Evolutionary conservation across 2,888 invertebrate species (phyloP).

Genomic region (Carcina quercana): DNA sequence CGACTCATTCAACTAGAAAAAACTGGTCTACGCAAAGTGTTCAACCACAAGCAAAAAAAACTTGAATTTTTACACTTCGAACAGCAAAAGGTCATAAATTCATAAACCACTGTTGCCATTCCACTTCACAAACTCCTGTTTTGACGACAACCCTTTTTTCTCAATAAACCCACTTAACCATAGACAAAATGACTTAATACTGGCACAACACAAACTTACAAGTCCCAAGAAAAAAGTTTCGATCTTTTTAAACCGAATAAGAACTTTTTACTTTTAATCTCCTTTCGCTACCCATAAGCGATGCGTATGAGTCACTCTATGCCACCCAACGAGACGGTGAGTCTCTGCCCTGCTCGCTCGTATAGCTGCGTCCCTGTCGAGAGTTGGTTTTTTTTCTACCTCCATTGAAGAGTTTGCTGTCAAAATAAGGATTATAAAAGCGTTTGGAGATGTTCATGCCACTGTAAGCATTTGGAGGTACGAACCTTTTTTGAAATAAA

Average conservation of each 20-base stretch:
- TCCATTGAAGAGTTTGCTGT: constrained; percentile 69
- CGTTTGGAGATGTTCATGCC: constrained; percentile 54
- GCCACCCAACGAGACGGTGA: constrained; percentile 54
- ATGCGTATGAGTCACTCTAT: constrained; percentile 53
- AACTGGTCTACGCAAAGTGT: too few species aligned
- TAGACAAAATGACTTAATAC: constrained; percentile 16
- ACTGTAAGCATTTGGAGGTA: too few species aligned
- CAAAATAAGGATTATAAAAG: constrained; percentile 74
- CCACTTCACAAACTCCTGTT: too few species aligned
- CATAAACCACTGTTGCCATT: too few species aligned
- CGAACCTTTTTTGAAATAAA: too few species aligned
- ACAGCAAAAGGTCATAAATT: too few species aligned
- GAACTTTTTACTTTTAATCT: constrained; percentile 23
- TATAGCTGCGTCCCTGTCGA: constrained; percentile 34
- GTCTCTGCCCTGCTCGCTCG: constrained; percentile 34
- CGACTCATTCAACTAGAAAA: too few species aligned
- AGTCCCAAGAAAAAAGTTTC: constrained; percentile 22
- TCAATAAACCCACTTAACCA: constrained; percentile 35
- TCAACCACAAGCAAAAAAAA: too few species aligned
- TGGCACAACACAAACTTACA: too few species aligned
- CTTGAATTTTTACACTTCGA: too few species aligned
- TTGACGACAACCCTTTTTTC: constrained; percentile 24
- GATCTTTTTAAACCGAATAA: constrained; percentile 23
- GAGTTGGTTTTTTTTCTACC: constrained; percentile 39
- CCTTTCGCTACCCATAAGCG: constrained; percentile 36